phyloP scores from a whole-genome alignment of 1,140 invertebrate species.

The Saccostrea glomerata region DNA sequence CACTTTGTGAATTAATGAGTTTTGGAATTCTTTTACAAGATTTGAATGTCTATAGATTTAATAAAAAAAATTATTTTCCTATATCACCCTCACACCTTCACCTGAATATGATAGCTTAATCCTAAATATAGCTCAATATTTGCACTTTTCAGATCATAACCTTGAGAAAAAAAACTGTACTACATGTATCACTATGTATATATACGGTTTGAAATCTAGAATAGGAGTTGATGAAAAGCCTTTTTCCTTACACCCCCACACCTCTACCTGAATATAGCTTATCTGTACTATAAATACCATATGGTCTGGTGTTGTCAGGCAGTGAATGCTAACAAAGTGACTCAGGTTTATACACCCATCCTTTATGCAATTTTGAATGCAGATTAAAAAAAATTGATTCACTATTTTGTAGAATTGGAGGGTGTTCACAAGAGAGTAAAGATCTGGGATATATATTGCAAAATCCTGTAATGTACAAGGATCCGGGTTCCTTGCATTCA shows the following conservation, averaged over 20 bases:
- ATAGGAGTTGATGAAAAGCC: background rate
- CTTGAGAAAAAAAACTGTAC: background rate
- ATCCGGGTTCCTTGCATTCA: background rate
- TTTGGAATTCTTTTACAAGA: too few relatives aligned
- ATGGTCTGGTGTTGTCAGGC: constrained; percentile 2
- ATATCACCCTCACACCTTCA: too few relatives aligned
- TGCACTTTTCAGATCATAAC: background rate
- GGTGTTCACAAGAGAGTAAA: background rate
- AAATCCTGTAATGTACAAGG: background rate
- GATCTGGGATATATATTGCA: background rate
- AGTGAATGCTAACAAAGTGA: constrained; percentile 5
- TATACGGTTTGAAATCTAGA: background rate
- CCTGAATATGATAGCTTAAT: too few relatives aligned
- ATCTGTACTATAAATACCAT: background rate
- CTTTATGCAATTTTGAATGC: background rate
- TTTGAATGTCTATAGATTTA: too few relatives aligned
- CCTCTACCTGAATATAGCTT: background rate
- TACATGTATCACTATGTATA: background rate
- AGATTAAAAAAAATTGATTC: constrained; percentile 9
- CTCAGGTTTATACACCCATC: background rate
- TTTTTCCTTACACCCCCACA: background rate
- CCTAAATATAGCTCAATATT: too few relatives aligned
- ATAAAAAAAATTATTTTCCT: too few relatives aligned
- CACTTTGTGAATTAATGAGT: too few relatives aligned
- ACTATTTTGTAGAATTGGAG: background rate